These are phyloP conservation scores for Clistopyga incitator DNA, from an alignment of 2,888 invertebrate genomes.

Conservation along the genomic window DNA sequence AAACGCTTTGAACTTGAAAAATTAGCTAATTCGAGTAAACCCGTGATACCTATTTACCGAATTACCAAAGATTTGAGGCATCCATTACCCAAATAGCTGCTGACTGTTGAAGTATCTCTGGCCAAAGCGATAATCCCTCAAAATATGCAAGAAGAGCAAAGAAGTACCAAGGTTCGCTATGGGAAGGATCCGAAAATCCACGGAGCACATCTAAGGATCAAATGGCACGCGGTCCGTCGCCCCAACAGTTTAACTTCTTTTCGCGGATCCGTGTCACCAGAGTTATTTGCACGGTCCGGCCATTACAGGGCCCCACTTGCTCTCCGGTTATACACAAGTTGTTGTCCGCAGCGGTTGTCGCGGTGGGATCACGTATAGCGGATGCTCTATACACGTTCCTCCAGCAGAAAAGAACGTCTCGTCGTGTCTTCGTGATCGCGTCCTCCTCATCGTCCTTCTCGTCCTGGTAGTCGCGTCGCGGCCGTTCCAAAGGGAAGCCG, in stretches of 20 bases:
- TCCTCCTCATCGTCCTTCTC: slow-evolving; percentile 19
- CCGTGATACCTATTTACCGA: too few species aligned
- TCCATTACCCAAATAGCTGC: background rate
- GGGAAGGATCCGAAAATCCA: slow-evolving; percentile 22
- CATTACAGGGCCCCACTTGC: slow-evolving; percentile 59
- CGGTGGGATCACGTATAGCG: slow-evolving; percentile 58
- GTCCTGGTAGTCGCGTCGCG: slow-evolving; percentile 49
- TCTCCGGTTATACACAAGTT: slow-evolving; percentile 41
- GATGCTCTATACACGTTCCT: slow-evolving; percentile 36
- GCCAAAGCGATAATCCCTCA: background rate
- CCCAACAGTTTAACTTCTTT: slow-evolving; percentile 68
- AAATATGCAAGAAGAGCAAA: background rate
- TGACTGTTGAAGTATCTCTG: background rate
- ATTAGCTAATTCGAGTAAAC: too few species aligned
- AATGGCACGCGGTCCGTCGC: slow-evolving; percentile 46
- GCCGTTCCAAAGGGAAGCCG: slow-evolving; percentile 75
- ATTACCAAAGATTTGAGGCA: too few species aligned
- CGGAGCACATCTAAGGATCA: slow-evolving; percentile 2
- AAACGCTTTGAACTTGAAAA: too few species aligned
- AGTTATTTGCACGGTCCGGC: slow-evolving; percentile 66
- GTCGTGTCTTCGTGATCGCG: slow-evolving; percentile 43
- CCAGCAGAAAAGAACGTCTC: slow-evolving; percentile 53
- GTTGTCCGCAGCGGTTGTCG: slow-evolving; percentile 67
- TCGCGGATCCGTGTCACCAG: slow-evolving; percentile 66
- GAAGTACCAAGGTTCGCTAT: background rate